A percentile compares a stretch with the other conserved stretches of the same genome.
Evolutionary conservation across 2,888 invertebrate genomes (phyloP).

Genomic region (Aphrophora alni): DNA sequence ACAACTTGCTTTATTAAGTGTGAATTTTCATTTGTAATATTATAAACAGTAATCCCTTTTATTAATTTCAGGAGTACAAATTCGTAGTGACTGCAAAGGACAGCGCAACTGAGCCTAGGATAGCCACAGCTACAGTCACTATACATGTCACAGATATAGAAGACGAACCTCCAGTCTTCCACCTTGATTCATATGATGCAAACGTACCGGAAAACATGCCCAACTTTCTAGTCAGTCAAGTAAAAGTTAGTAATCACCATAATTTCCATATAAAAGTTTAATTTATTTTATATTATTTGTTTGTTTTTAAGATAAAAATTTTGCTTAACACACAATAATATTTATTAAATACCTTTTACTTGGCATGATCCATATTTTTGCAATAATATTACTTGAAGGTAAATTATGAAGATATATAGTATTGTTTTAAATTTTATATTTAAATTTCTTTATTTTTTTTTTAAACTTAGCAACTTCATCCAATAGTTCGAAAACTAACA

Average conservation of each 20-base stretch:
- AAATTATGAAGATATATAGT: too few species aligned
- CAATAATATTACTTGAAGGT: too few species aligned
- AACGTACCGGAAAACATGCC: conserved; percentile 85
- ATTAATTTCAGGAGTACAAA: conserved; percentile 67
- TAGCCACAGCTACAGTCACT: conserved; percentile 87
- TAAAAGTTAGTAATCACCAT: conserved; percentile 69
- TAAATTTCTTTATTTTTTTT: too few species aligned
- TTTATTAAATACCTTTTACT: too few species aligned
- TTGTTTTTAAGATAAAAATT: conserved; percentile 21
- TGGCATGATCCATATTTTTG: too few species aligned
- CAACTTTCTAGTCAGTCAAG: conserved; percentile 78
- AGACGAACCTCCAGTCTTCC: conserved; percentile 84
- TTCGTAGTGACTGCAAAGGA: conserved; percentile 91
- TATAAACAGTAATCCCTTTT: background rate
- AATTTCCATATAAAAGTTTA: background rate
- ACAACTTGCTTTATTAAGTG: too few species aligned
- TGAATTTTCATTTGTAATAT: too few species aligned
- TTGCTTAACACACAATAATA: too few species aligned
- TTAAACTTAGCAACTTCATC: too few species aligned
- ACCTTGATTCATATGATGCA: conserved; percentile 73
- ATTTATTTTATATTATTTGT: background rate
- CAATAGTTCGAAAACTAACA: too few species aligned
- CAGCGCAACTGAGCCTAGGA: conserved; percentile 81
- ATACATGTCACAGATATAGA: conserved; percentile 79
- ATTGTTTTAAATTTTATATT: too few species aligned